These are phyloP conservation scores for Irena cyanogastra DNA, from an alignment of 2,113 vertebrate species.

Conservation along the genomic window DNA sequence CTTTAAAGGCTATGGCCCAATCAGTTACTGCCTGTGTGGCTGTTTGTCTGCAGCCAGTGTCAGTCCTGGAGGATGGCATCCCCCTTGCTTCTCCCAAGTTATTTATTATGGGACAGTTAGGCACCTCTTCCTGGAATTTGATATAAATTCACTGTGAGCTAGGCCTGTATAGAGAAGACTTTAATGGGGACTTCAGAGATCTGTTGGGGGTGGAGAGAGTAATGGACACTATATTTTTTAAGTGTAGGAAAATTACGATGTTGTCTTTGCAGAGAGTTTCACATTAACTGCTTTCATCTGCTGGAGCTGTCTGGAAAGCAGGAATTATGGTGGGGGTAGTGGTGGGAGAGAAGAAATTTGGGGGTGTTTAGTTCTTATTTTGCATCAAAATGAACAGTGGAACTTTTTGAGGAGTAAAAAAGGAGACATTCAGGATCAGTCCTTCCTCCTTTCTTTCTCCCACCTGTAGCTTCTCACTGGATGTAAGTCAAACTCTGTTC, in stretches of 20 bases:
- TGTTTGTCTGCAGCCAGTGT: background rate
- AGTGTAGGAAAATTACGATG: background rate
- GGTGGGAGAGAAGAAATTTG: background rate
- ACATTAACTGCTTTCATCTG: background rate
- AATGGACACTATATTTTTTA: background rate
- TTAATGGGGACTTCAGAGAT: background rate
- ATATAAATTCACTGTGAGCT: background rate
- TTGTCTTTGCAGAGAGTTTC: background rate
- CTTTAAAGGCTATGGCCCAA: background rate
- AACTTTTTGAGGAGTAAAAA: background rate
- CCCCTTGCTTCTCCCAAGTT: fast-evolving
- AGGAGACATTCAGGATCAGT: background rate
- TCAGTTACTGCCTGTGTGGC: background rate
- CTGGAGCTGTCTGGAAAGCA: background rate
- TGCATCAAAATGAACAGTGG: background rate
- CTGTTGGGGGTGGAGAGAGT: background rate
- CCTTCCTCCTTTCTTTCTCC: background rate
- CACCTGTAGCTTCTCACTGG: background rate
- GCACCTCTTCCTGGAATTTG: background rate
- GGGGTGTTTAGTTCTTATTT: background rate
- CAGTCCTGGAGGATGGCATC: background rate
- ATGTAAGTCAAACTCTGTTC: background rate
- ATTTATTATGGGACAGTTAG: background rate
- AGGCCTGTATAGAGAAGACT: background rate
- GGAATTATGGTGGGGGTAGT: background rate